phyloP scores from a whole-genome alignment of 2,797 vertebrate species.

The Acanthiza pusilla region DNA sequence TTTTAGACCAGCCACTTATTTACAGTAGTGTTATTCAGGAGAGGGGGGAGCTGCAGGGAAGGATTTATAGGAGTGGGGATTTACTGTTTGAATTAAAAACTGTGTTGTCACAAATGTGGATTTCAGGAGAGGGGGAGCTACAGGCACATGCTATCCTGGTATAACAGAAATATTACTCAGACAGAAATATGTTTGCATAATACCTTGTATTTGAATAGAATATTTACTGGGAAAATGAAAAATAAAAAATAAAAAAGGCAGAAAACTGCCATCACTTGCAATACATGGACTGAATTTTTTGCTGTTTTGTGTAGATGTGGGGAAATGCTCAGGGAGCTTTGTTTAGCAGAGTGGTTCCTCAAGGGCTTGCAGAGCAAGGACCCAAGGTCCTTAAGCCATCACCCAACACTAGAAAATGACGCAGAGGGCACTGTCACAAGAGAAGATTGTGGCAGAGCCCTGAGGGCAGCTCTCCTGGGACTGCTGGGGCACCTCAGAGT shows the following conservation, averaged over 20 bases:
- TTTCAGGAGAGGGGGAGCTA: conserved; percentile 13
- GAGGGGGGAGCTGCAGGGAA: not conserved
- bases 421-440: not conserved
- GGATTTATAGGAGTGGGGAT: not conserved
- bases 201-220: conserved; percentile 2
- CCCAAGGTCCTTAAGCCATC: not conserved
- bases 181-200: conserved; percentile 3
- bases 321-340: not conserved
- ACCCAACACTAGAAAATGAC: not conserved
- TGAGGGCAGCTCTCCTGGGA: rapidly evolving
- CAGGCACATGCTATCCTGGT: not conserved
- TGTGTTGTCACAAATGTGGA: not conserved
- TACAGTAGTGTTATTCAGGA: conserved; percentile 9
- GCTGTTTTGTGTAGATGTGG: not conserved
- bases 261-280: not conserved
- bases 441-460: not conserved
- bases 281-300: not conserved
- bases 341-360: not conserved
- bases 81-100: conserved; percentile 9
- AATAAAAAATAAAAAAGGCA: not conserved
- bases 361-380: not conserved
- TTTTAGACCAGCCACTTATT: conserved; percentile 25
- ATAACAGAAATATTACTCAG: not conserved
- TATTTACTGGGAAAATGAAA: not conserved
- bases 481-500: not conserved